A percentile compares a stretch with the other conserved stretches of the same genome.
These are phyloP conservation scores for Alloscopus bannaensis DNA, from an alignment of 2,888 invertebrate genomes.

Conservation along the genomic window DNA sequence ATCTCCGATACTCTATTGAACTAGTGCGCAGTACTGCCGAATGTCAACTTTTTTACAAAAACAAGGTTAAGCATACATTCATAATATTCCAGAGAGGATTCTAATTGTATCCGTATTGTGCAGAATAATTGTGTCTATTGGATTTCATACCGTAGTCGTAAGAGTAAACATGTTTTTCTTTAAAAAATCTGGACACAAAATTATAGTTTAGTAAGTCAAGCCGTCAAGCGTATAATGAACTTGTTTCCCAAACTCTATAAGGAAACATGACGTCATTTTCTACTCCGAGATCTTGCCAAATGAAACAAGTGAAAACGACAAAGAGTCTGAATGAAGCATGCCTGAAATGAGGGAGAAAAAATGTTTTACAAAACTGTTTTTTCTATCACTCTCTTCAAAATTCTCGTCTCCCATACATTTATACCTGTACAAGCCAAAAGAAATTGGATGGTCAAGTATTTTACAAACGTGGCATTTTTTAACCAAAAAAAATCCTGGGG, in stretches of 20 bases:
- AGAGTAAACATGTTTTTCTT: neutral
- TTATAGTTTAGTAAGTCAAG: neutral
- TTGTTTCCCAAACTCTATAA: neutral
- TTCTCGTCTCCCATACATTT: no score
- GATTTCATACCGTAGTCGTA: neutral
- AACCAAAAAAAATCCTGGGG: neutral
- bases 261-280: neutral
- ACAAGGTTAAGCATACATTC: no score
- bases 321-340: constrained; percentile 12
- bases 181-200: neutral
- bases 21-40: no score
- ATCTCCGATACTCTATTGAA: no score
- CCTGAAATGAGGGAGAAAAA: neutral
- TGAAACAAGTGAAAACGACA: neutral
- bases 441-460: neutral
- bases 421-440: neutral
- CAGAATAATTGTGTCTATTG: no score
- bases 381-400: neutral
- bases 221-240: neutral
- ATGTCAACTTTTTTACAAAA: no score
- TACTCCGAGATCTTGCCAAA: neutral
- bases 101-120: no score
- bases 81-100: no score
- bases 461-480: neutral
- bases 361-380: neutral